phyloP scores from a whole-genome alignment of 2,113 vertebrate genomes.

The Clinocottus analis region DNA sequence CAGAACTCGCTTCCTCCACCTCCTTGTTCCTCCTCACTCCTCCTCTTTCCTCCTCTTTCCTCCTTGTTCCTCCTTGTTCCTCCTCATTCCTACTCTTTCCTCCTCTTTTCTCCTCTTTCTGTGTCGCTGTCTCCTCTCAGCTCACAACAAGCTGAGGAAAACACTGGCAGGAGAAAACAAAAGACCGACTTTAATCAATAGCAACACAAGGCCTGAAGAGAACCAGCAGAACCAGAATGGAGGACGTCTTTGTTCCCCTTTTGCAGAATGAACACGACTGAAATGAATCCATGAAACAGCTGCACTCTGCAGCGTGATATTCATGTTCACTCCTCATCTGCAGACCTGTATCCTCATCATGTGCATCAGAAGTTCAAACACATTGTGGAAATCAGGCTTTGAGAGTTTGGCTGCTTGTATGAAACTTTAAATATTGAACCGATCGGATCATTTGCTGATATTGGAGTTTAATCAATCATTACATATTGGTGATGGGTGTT shows the following conservation, averaged over 20 bases:
- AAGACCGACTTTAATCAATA: slow-evolving; percentile 78
- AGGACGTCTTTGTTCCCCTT: slow-evolving; percentile 24
- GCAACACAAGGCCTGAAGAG: slow-evolving; percentile 67
- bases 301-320: slow-evolving; percentile 44
- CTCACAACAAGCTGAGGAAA: slow-evolving; percentile 66
- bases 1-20: slow-evolving; percentile 35
- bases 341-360: slow-evolving; percentile 49
- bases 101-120: too few species aligned
- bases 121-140: slow-evolving; percentile 60
- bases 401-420: slow-evolving; percentile 19
- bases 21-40: slow-evolving; percentile 41
- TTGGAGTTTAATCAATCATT: slow-evolving; percentile 14
- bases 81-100: too few species aligned
- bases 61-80: slow-evolving; percentile 42
- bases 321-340: slow-evolving; percentile 40
- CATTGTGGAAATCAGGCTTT: slow-evolving; percentile 30
- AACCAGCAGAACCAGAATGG: slow-evolving; percentile 30
- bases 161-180: slow-evolving; percentile 72
- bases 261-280: slow-evolving; percentile 23
- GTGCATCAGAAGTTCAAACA: slow-evolving; percentile 33
- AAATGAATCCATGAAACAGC: slow-evolving; percentile 52
- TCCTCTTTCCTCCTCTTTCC: slow-evolving; percentile 36
- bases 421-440: background rate
- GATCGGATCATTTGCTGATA: background rate
- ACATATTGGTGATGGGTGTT: background rate